Conservation (phyloP, 2,888 invertebrate species). For the Hypomecis atomaria region DNA sequence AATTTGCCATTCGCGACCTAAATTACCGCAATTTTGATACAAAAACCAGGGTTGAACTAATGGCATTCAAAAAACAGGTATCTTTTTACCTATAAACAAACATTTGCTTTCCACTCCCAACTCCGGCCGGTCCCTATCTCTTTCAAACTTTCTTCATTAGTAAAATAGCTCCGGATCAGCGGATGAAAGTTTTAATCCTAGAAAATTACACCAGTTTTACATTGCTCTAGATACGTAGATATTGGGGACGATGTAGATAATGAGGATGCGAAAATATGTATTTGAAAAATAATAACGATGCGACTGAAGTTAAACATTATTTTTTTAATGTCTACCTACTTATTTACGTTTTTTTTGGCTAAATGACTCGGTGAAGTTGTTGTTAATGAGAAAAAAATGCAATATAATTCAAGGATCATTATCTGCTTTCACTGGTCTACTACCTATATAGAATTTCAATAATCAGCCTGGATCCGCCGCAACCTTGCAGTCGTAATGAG, state of each 20-base stretch:
- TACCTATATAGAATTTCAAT: too few species aligned
- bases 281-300: neutral
- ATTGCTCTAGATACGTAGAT: constrained; percentile 8
- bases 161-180: constrained; percentile 50
- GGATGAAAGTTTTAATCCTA: constrained; percentile 60
- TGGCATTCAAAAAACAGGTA: constrained; percentile 26
- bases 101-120: constrained; percentile 35
- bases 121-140: constrained; percentile 43
- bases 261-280: neutral
- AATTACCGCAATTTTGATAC: neutral
- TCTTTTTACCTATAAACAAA: constrained; percentile 27
- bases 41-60: constrained; percentile 7
- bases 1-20: constrained; percentile 4
- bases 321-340: too few species aligned
- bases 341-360: too few species aligned
- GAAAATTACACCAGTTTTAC: constrained; percentile 59
- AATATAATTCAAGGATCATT: too few species aligned
- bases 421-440: too few species aligned
- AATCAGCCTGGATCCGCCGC: too few species aligned
- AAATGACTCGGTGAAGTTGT: too few species aligned
- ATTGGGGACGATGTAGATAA: neutral
- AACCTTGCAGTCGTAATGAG: too few species aligned
- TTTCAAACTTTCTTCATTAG: constrained; percentile 60
- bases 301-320: too few species aligned
- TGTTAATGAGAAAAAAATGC: too few species aligned